Evolutionary conservation across 2,888 invertebrate species (phyloP).

Genomic region (Cephus pygmeus): DNA sequence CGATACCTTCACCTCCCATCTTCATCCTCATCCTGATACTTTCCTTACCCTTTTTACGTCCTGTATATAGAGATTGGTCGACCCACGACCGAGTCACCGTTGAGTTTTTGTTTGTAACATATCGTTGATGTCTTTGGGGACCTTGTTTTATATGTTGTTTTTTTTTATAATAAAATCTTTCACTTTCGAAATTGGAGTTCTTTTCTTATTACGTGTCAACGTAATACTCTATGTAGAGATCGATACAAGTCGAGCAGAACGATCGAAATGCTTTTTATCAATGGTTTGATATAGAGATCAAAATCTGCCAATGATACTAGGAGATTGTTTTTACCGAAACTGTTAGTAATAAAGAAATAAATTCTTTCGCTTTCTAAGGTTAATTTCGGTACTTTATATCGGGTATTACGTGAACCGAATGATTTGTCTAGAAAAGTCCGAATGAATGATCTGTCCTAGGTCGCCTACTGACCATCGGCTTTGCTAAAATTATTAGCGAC

Average conservation of each 20-base stretch:
- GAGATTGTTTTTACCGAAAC: too few relatives aligned
- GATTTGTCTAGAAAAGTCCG: not conserved
- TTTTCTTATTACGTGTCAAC: not conserved
- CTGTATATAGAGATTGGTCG: not conserved
- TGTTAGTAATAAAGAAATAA: too few relatives aligned
- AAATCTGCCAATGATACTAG: too few relatives aligned
- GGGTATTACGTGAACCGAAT: not conserved
- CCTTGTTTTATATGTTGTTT: slow-evolving; percentile 12
- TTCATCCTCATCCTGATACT: not conserved
- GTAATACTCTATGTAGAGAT: not conserved
- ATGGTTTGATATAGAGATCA: not conserved
- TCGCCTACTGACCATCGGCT: not conserved
- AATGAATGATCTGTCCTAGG: not conserved
- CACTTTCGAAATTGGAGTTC: not conserved
- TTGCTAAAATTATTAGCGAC: too few relatives aligned
- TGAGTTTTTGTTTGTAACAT: slow-evolving; percentile 21
- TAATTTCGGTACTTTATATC: not conserved
- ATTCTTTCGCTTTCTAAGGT: not conserved
- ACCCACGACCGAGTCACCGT: slow-evolving; percentile 17
- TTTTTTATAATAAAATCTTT: slow-evolving; percentile 18
- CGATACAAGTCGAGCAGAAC: not conserved
- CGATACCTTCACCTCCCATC: not conserved
- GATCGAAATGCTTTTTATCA: not conserved
- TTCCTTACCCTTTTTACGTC: not conserved
- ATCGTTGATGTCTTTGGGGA: slow-evolving; percentile 3